Evolutionary conservation across 2,113 vertebrate species (phyloP).

Genomic region (Cranoglanis bouderius): DNA sequence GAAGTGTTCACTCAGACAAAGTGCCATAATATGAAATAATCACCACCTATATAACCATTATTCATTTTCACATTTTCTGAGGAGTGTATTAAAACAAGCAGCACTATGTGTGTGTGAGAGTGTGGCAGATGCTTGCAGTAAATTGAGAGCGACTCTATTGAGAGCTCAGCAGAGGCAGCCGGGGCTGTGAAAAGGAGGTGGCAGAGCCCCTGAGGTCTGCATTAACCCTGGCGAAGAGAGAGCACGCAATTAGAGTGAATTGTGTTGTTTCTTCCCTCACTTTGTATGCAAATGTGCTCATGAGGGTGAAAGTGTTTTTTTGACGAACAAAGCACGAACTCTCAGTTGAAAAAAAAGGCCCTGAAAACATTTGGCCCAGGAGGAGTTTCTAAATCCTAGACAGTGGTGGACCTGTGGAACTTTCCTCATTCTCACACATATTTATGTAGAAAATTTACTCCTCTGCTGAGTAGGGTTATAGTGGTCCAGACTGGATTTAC

Average conservation of each 20-base stretch:
- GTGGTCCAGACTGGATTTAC: conserved; percentile 54
- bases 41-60: not conserved
- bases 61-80: conserved; percentile 21
- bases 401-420: conserved; percentile 64
- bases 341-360: conserved; percentile 54
- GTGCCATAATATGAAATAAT: conserved; percentile 13
- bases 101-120: conserved; percentile 45
- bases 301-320: conserved; percentile 75
- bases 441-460: conserved; percentile 52
- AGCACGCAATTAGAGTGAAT: conserved; percentile 78
- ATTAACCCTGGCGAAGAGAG: conserved; percentile 76
- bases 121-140: conserved; percentile 73
- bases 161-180: conserved; percentile 66
- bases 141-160: conserved; percentile 71
- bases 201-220: conserved; percentile 73
- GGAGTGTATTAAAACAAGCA: conserved; percentile 8
- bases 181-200: conserved; percentile 66
- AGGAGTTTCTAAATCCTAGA: conserved; percentile 56
- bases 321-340: conserved; percentile 71
- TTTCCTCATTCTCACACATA: conserved; percentile 50
- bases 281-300: conserved; percentile 80
- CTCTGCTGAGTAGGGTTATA: conserved; percentile 55
- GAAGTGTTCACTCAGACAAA: not conserved
- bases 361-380: conserved; percentile 61
- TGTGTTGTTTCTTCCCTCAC: conserved; percentile 77